These are phyloP conservation scores for Cotesia chilonis DNA, from an alignment of 1,140 invertebrate genomes.

Conservation along the genomic window DNA sequence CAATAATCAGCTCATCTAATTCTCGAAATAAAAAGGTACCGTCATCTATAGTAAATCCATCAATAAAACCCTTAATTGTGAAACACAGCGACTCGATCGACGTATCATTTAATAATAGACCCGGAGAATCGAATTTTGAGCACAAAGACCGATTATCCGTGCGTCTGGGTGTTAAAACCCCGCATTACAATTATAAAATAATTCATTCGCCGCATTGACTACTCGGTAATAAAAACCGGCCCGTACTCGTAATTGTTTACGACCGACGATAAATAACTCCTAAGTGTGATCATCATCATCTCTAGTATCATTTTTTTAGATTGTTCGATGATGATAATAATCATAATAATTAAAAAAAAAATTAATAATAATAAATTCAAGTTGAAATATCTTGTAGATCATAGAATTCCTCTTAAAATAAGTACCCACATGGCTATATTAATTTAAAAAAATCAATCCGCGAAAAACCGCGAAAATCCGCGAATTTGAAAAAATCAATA, in stretches of 20 bases:
- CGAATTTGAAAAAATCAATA: no score
- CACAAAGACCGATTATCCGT: conserved; percentile 22
- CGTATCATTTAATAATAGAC: conserved; percentile 46
- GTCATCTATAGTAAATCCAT: conserved; percentile 35
- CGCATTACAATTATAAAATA: conserved; percentile 24
- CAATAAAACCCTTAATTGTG: conserved; percentile 51
- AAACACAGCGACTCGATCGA: conserved; percentile 42
- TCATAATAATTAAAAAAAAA: no score
- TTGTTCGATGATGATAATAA: neutral
- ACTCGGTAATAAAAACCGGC: neutral
- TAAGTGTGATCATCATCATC: no score
- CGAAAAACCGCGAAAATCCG: no score
- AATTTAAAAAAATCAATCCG: no score
- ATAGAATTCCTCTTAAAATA: neutral
- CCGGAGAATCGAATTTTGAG: conserved; percentile 39
- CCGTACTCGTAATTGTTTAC: conserved; percentile 13
- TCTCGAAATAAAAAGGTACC: neutral
- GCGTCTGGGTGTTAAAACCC: conserved; percentile 13
- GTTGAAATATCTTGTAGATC: no score
- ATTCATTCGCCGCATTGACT: neutral
- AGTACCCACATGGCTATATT: neutral
- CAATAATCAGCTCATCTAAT: no score
- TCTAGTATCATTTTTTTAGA: neutral
- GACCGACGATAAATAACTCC: conserved; percentile 7
- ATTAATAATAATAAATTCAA: no score